Evolutionary conservation across 2,797 vertebrate species (phyloP).

Genomic region (Knipowitschia caucasica): DNA sequence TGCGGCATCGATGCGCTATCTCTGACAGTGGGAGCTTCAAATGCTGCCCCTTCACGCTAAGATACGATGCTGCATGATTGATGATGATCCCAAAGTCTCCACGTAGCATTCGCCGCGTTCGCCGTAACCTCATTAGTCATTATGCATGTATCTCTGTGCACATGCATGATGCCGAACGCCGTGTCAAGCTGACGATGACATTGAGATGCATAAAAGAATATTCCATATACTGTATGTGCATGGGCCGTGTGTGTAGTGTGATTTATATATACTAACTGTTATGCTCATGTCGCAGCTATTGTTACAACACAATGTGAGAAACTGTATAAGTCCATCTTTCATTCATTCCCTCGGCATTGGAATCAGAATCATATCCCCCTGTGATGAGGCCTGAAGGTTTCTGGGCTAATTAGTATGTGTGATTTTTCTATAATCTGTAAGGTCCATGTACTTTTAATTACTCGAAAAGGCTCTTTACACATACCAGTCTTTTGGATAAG

Average conservation of each 20-base stretch:
- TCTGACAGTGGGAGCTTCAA: background rate
- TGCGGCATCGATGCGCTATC: background rate
- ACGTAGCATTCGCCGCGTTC: slow-evolving; percentile 1
- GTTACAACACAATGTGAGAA: slow-evolving; percentile 6
- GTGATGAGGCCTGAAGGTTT: slow-evolving; percentile 1
- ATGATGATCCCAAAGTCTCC: background rate
- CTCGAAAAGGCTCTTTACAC: too few species aligned
- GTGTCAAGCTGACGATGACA: slow-evolving; percentile 17
- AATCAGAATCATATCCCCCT: slow-evolving; percentile 6
- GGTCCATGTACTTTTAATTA: too few species aligned
- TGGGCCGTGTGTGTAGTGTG: slow-evolving; percentile 18
- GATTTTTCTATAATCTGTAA: too few species aligned
- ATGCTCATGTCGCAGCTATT: slow-evolving; percentile 11
- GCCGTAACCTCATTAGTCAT: slow-evolving; percentile 23
- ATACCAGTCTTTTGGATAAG: too few species aligned
- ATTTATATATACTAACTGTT: slow-evolving; percentile 12
- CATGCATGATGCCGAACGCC: slow-evolving; percentile 23
- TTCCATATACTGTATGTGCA: slow-evolving; percentile 38
- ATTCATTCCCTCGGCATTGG: too few species aligned
- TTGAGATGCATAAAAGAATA: slow-evolving; percentile 21
- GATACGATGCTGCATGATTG: background rate
- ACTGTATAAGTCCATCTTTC: slow-evolving; percentile 21
- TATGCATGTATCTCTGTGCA: slow-evolving; percentile 21
- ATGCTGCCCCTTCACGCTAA: background rate
- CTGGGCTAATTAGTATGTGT: background rate